Conservation (phyloP, 2,888 invertebrate genomes). For the Temnothorax unifasciatus region DNA sequence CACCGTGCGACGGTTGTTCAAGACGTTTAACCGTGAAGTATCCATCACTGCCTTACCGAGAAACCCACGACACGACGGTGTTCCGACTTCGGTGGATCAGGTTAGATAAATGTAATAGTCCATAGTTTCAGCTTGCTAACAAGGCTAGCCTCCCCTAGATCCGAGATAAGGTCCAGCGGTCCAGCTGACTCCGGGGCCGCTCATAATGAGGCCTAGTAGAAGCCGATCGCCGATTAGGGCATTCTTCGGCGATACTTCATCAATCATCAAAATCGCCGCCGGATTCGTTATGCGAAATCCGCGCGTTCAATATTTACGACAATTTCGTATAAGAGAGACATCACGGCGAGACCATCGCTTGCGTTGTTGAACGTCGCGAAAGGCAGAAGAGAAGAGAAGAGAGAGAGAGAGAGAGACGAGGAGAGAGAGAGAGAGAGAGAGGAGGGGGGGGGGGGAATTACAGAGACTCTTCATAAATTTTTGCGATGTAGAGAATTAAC, state of each 20-base stretch:
- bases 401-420: not conserved
- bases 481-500: not conserved
- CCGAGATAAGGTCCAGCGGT: constrained; percentile 76
- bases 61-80: constrained; percentile 72
- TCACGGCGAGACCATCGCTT: not conserved
- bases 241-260: constrained; percentile 82
- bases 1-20: constrained; percentile 76
- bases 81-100: constrained; percentile 75
- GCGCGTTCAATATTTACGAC: constrained; percentile 36
- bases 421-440: no score
- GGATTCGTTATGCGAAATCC: constrained; percentile 69
- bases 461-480: not conserved
- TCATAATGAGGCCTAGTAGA: constrained; percentile 81
- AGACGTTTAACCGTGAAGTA: constrained; percentile 73
- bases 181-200: constrained; percentile 70
- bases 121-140: constrained; percentile 82
- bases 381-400: not conserved
- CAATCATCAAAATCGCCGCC: constrained; percentile 79
- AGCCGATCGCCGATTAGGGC: constrained; percentile 83
- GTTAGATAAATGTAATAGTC: constrained; percentile 82
- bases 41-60: constrained; percentile 79
- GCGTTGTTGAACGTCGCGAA: not conserved
- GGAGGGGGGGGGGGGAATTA: not conserved
- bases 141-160: constrained; percentile 80
- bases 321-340: not conserved